Evolutionary conservation across 1,140 invertebrate genomes (phyloP).

Genomic region (Lasioglossum baleicum): DNA sequence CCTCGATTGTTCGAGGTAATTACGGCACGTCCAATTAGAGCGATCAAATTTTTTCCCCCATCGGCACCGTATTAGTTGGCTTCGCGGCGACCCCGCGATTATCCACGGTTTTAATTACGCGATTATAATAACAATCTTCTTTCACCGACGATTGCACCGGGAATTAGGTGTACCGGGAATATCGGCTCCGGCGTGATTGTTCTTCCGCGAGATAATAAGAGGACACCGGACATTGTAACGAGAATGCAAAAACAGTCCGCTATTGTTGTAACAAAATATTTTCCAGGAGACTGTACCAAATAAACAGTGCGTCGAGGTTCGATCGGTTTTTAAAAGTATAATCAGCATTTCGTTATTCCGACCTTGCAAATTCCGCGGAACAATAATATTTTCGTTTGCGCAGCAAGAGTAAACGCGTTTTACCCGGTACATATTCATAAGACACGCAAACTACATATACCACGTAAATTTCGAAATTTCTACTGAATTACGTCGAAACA

Average conservation of each 20-base stretch:
- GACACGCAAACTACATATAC: not conserved
- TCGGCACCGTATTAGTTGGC: not conserved
- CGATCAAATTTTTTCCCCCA: not conserved
- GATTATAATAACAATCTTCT: not conserved
- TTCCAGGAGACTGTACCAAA: not conserved
- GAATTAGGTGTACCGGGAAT: no score
- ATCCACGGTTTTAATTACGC: not conserved
- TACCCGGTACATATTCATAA: not conserved
- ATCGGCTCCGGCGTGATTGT: no score
- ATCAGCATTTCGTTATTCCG: not conserved
- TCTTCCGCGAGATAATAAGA: no score
- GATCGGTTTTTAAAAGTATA: not conserved
- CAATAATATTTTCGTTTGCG: not conserved
- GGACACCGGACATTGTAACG: no score
- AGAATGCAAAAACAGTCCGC: no score
- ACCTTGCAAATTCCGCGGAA: not conserved
- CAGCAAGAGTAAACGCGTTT: not conserved
- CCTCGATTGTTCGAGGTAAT: conserved; percentile 6
- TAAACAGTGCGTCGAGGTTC: not conserved
- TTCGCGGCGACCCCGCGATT: no score
- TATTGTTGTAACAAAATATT: not conserved
- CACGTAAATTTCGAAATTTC: no score
- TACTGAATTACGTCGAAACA: no score
- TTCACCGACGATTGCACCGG: not conserved
- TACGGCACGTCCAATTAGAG: not conserved